A percentile compares a stretch with the other conserved stretches of the same genome.
Conservation (phyloP, 1,140 invertebrate genomes). For the Sarcophaga bullata region DNA sequence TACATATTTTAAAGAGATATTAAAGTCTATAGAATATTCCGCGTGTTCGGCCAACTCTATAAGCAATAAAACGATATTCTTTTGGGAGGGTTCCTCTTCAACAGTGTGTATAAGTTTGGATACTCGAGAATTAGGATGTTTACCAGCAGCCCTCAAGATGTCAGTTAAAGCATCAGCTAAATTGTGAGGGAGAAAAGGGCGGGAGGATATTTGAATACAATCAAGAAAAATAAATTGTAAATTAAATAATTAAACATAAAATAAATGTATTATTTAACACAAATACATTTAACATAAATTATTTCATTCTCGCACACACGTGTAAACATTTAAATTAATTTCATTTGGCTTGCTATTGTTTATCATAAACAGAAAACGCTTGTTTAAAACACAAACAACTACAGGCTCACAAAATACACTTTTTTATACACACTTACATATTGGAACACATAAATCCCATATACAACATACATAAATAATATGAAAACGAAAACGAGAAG, state of each 20-base stretch:
- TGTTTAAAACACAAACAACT: no score
- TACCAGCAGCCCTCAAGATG: conserved; percentile 50
- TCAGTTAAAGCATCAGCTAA: conserved; percentile 30
- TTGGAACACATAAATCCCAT: no score
- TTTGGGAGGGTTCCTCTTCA: conserved; percentile 47
- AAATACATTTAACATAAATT: no score
- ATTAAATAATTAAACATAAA: no score
- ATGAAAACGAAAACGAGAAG: not conserved
- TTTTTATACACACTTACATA: not conserved
- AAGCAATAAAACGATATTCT: conserved; percentile 49
- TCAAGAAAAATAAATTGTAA: no score
- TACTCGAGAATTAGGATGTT: conserved; percentile 55
- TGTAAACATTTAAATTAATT: not conserved
- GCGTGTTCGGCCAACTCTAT: conserved; percentile 59
- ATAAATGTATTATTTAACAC: no score
- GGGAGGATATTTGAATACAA: no score
- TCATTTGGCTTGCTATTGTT: no score
- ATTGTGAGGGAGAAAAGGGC: not conserved
- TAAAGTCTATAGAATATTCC: conserved; percentile 55
- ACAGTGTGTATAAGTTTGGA: conserved; percentile 54
- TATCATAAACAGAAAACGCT: no score
- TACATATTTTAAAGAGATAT: conserved; percentile 55
- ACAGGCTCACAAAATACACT: not conserved
- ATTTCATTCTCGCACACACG: conserved; percentile 28
- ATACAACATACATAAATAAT: not conserved